Evolutionary conservation across 2,113 vertebrate genomes (phyloP).

Genomic region (Apus apus): DNA sequence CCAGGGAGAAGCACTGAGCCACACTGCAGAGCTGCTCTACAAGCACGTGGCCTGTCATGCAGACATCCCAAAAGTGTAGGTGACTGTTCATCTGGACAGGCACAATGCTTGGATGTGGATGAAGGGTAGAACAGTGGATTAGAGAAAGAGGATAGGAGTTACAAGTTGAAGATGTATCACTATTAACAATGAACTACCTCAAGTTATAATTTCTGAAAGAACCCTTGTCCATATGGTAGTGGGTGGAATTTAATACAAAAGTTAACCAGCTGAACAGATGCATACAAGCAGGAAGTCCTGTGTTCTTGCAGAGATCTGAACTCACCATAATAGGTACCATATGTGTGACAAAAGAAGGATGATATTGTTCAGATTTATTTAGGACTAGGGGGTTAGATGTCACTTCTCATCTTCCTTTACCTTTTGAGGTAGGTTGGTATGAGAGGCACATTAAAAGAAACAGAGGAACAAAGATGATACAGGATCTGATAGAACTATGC

Average conservation of each 20-base stretch:
- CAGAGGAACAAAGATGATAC: not conserved
- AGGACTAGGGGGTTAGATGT: not conserved
- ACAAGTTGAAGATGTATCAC: not conserved
- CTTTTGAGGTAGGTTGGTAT: not conserved
- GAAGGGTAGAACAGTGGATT: not conserved
- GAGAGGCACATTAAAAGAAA: not conserved
- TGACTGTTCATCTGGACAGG: not conserved
- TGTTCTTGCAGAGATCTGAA: not conserved
- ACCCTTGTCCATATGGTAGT: not conserved
- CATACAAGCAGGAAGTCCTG: no score
- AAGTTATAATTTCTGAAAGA: not conserved
- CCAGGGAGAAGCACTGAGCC: not conserved
- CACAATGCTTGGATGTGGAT: not conserved
- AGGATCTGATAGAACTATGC: not conserved
- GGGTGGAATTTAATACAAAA: no score
- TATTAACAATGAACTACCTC: not conserved
- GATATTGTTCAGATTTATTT: not conserved
- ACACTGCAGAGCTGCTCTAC: accelerated
- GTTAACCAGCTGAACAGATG: no score
- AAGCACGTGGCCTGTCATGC: accelerated
- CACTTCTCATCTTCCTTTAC: not conserved
- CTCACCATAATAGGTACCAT: not conserved
- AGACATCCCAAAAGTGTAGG: accelerated
- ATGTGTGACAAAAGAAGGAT: not conserved
- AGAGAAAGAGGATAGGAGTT: not conserved